phyloP scores from a whole-genome alignment of 2,888 invertebrate genomes.

The Tupiocoris notatus region DNA sequence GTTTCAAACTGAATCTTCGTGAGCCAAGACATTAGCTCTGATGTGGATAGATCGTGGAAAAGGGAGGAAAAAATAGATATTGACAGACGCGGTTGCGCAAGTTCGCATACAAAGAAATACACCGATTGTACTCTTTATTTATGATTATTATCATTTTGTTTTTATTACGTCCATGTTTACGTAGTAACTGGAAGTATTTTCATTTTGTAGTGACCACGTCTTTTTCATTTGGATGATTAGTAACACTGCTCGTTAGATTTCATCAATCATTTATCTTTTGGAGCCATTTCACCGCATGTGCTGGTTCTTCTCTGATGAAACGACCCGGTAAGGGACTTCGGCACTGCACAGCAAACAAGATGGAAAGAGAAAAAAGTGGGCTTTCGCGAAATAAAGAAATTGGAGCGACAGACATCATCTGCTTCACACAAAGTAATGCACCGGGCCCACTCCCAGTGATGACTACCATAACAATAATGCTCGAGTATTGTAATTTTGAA shows the following conservation, averaged over 20 bases:
- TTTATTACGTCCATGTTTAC: too few relatives aligned
- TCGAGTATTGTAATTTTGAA: neutral
- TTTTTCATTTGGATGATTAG: too few relatives aligned
- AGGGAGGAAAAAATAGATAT: neutral
- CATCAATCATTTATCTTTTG: too few relatives aligned
- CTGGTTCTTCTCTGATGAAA: too few relatives aligned
- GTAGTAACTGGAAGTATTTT: too few relatives aligned
- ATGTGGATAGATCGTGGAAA: neutral
- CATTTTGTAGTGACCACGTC: too few relatives aligned
- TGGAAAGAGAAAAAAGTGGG: neutral
- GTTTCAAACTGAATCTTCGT: slow-evolving; percentile 25
- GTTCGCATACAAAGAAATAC: too few relatives aligned
- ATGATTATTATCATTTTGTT: too few relatives aligned
- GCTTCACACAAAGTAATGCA: neutral
- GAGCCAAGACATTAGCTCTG: slow-evolving; percentile 3
- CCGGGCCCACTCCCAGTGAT: neutral
- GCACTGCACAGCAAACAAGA: neutral
- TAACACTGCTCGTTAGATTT: too few relatives aligned
- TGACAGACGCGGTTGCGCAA: neutral
- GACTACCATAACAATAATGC: neutral
- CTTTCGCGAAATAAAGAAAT: neutral
- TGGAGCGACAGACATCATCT: neutral
- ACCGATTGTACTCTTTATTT: too few relatives aligned
- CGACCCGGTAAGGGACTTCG: too few relatives aligned
- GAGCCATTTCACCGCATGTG: too few relatives aligned